Conservation (phyloP, 2,888 invertebrate genomes). For the Ditula angustiorana region DNA sequence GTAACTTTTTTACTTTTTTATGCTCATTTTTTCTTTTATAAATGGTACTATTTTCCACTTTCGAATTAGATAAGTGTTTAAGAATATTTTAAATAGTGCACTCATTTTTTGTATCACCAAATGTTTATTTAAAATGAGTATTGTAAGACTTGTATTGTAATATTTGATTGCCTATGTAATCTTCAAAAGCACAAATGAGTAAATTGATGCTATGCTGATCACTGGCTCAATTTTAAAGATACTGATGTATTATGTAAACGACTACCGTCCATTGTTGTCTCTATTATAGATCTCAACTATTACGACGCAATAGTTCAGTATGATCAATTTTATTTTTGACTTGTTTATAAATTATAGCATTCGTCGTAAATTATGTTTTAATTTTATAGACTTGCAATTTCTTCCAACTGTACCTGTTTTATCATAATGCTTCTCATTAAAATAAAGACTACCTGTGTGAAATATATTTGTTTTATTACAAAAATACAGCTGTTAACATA, state of each 20-base stretch:
- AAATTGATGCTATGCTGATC: background rate
- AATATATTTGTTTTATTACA: slow-evolving; percentile 50
- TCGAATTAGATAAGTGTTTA: background rate
- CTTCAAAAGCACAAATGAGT: background rate
- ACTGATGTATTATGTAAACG: slow-evolving; percentile 11
- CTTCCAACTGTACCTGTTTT: slow-evolving; percentile 36
- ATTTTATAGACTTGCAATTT: slow-evolving; percentile 17
- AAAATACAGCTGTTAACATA: slow-evolving; percentile 18
- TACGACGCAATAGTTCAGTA: slow-evolving; percentile 8
- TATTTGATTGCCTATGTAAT: background rate
- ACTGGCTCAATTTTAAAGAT: slow-evolving; percentile 19
- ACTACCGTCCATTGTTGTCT: slow-evolving; percentile 34
- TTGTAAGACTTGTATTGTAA: background rate
- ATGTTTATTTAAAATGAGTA: background rate
- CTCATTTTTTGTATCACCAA: background rate
- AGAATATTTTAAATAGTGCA: background rate
- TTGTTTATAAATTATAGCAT: slow-evolving; percentile 10
- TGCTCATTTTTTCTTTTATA: background rate
- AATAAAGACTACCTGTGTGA: slow-evolving; percentile 50
- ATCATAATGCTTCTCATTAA: slow-evolving; percentile 28
- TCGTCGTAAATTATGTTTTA: slow-evolving; percentile 9
- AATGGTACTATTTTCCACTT: slow-evolving; percentile 3
- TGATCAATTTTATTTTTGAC: slow-evolving; percentile 10
- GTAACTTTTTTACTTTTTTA: background rate
- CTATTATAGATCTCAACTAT: slow-evolving; percentile 27